Conservation (phyloP, 2,113 vertebrate genomes). For the Cephalopholis sonnerati region DNA sequence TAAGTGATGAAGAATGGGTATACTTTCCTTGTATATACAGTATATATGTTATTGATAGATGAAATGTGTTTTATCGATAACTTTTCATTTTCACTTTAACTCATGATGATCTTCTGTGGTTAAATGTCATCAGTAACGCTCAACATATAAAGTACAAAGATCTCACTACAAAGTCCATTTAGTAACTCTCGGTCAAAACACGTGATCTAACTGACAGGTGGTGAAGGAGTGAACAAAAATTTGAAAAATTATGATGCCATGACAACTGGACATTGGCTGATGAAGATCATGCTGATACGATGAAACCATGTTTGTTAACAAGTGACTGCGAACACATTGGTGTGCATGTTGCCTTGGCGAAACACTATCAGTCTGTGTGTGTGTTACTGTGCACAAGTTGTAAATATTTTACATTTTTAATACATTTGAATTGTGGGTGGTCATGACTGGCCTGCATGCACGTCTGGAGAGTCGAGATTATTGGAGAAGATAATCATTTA, state of each 20-base stretch:
- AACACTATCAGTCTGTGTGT: too few relatives aligned
- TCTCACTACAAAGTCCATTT: background rate
- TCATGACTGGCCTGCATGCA: too few relatives aligned
- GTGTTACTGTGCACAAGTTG: background rate
- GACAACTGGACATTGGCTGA: background rate
- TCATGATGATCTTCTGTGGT: too few relatives aligned
- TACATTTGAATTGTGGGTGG: conserved; percentile 5
- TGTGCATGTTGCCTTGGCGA: background rate
- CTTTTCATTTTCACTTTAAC: background rate
- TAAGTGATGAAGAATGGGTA: background rate
- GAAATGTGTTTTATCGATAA: background rate
- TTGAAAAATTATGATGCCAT: too few relatives aligned
- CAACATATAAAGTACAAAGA: background rate
- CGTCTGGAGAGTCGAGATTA: conserved; percentile 29
- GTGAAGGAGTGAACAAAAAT: background rate
- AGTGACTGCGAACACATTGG: background rate
- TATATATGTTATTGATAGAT: background rate
- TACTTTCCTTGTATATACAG: background rate
- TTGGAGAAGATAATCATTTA: conserved; percentile 49
- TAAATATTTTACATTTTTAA: conserved; percentile 1
- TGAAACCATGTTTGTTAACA: background rate
- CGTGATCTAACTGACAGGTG: background rate
- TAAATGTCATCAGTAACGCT: too few relatives aligned
- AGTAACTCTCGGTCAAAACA: background rate
- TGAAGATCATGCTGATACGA: background rate